These are phyloP conservation scores for Rhinoderma darwinii DNA, from an alignment of 2,113 vertebrate genomes.

Conservation along the genomic window DNA sequence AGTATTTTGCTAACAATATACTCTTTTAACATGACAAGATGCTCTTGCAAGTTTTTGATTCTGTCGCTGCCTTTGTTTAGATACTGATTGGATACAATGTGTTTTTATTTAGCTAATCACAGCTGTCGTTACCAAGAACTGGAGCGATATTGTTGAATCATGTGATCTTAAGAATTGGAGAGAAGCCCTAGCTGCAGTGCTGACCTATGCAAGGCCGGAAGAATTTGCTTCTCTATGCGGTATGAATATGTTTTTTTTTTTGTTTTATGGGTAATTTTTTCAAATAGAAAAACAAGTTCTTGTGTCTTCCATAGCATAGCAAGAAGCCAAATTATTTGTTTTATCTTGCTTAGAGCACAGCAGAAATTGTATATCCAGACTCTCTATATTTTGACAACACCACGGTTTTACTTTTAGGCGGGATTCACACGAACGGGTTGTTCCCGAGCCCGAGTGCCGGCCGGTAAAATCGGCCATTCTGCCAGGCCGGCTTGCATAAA, in stretches of 20 bases:
- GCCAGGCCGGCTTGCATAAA: too few relatives aligned
- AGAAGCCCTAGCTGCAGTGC: constrained; percentile 91
- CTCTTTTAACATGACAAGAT: too few relatives aligned
- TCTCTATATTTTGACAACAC: not conserved
- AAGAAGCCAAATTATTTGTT: not conserved
- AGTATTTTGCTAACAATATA: too few relatives aligned
- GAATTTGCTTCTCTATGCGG: constrained; percentile 92
- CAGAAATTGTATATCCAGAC: not conserved
- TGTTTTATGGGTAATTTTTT: not conserved
- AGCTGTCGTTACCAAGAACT: constrained; percentile 93
- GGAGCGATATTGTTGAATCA: constrained; percentile 89
- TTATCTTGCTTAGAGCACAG: not conserved
- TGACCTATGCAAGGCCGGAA: constrained; percentile 90
- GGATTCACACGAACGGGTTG: too few relatives aligned
- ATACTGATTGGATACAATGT: not conserved
- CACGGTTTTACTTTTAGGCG: too few relatives aligned
- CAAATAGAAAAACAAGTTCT: too few relatives aligned
- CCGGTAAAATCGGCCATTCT: too few relatives aligned
- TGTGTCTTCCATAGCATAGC: too few relatives aligned
- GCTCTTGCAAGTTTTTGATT: too few relatives aligned
- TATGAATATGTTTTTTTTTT: constrained; percentile 61
- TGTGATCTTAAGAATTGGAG: constrained; percentile 95
- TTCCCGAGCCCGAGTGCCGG: too few relatives aligned
- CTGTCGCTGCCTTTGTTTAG: too few relatives aligned
- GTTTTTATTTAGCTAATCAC: constrained; percentile 83